Percentiles rank a stretch among this genome's conserved stretches.
These are phyloP conservation scores for Theropithecus gelada DNA, from an alignment of 2,113 vertebrate species.

Conservation along the genomic window DNA sequence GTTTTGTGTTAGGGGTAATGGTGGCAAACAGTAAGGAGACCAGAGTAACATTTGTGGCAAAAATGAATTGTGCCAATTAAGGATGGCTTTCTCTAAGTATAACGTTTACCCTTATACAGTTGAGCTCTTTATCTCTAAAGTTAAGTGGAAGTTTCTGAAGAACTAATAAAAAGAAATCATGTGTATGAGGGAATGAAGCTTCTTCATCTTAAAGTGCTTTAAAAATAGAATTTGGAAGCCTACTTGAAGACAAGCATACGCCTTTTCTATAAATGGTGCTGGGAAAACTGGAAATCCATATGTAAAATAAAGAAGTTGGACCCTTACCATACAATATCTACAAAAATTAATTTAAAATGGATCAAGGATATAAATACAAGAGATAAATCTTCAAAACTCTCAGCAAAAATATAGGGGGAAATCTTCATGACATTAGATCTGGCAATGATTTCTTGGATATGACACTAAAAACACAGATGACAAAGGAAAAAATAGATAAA, in stretches of 20 bases:
- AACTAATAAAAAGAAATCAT: background rate
- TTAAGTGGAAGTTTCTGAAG: background rate
- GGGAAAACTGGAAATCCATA: background rate
- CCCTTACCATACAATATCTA: background rate
- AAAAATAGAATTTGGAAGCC: background rate
- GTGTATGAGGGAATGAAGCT: background rate
- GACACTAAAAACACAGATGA: background rate
- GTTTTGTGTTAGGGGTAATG: background rate
- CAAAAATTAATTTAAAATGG: conserved; percentile 19
- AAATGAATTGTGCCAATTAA: background rate
- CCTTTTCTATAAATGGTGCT: background rate
- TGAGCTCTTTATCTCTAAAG: background rate
- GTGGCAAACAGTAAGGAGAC: background rate
- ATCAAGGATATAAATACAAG: background rate
- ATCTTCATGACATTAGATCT: background rate
- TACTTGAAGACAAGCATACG: background rate
- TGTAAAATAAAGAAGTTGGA: background rate
- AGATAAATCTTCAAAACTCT: background rate
- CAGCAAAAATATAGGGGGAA: background rate
- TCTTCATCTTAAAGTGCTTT: background rate
- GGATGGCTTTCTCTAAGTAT: background rate
- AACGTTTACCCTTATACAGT: background rate
- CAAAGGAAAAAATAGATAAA: background rate
- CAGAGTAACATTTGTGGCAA: background rate
- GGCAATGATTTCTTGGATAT: background rate